Percentiles rank a stretch among this genome's conserved stretches.
These are phyloP conservation scores for Malurus splendens DNA, from an alignment of 2,797 vertebrate species.

Conservation along the genomic window DNA sequence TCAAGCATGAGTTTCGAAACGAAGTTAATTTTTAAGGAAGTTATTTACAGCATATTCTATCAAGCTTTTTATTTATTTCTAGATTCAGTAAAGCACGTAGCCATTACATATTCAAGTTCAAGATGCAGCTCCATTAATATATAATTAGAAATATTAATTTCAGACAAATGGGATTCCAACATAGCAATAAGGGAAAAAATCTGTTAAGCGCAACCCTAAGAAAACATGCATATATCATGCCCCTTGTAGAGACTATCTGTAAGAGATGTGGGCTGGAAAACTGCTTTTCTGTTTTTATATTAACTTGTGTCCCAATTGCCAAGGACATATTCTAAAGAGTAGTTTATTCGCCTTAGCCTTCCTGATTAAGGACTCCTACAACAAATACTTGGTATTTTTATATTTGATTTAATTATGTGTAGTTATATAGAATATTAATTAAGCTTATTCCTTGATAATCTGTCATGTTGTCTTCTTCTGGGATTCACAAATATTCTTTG, in stretches of 20 bases:
- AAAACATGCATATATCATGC: not conserved
- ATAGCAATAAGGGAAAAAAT: not conserved
- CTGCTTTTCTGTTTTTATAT: not conserved
- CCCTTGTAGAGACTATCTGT: not conserved
- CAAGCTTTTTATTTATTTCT: not conserved
- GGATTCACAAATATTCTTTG: not conserved
- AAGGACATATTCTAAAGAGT: not conserved
- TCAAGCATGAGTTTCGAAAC: not conserved
- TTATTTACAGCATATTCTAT: not conserved
- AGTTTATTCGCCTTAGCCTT: not conserved
- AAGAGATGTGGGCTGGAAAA: not conserved
- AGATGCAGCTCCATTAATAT: not conserved
- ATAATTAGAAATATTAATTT: not conserved
- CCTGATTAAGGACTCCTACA: not conserved
- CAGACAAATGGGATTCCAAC: not conserved
- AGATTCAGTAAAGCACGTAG: not conserved
- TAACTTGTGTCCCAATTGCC: not conserved
- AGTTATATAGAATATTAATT: not conserved
- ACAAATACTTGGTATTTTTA: not conserved
- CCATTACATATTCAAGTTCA: not conserved
- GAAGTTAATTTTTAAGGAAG: not conserved
- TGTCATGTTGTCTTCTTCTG: not conserved
- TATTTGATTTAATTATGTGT: not conserved
- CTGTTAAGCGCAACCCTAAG: not conserved
- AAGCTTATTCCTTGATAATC: not conserved